phyloP scores from a whole-genome alignment of 2,113 vertebrate species.

The rabbit (Oryctolagus cuniculus) region mOryCun1.1 NC_091441.1:94625001-94625500 shows the following conservation, averaged over 20 bases:
- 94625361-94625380: not conserved
- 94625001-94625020: slow-evolving; percentile 62
- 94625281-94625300: slow-evolving; percentile 60
- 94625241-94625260: slow-evolving; percentile 74
- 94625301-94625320: not conserved
- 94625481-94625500: not conserved
- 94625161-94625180: slow-evolving; percentile 70
- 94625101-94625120: slow-evolving; percentile 56
- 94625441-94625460: not conserved
- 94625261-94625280: not conserved
- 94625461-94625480: no score
- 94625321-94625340: not conserved
- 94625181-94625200: slow-evolving; percentile 78
- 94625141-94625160: slow-evolving; percentile 50
- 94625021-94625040: not conserved
- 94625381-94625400: not conserved
- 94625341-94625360: not conserved
- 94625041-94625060: slow-evolving; percentile 55
- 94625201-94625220: slow-evolving; percentile 78
- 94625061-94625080: not conserved
- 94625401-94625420: not conserved
- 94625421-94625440: not conserved
- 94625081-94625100: slow-evolving; percentile 63
- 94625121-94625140: slow-evolving; percentile 55
- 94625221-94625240: slow-evolving; percentile 81